A percentile compares a stretch with the other conserved stretches of the same genome.
phyloP scores from a whole-genome alignment of 30 jellyfish, hydroid and myxozoan genomes.

The Rhopilema esculentum region DNA sequence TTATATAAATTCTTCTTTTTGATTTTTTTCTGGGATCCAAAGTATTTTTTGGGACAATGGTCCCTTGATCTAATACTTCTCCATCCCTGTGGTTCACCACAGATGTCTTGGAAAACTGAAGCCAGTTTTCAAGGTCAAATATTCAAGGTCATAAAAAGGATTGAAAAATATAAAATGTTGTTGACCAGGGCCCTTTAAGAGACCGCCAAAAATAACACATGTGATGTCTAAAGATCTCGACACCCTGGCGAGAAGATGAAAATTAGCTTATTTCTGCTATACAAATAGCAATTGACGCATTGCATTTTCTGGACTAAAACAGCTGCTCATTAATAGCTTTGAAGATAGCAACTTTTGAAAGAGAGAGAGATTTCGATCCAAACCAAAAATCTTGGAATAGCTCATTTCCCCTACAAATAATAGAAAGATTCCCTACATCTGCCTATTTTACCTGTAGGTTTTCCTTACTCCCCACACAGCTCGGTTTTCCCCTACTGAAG shows the following conservation, averaged over 20 bases:
- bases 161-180: too few relatives aligned
- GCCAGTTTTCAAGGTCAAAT: too few relatives aligned
- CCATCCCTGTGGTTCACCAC: too few relatives aligned
- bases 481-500: slow-evolving; percentile 25
- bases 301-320: background rate
- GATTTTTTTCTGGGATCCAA: too few relatives aligned
- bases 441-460: slow-evolving; percentile 37
- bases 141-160: too few relatives aligned
- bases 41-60: too few relatives aligned
- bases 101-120: too few relatives aligned
- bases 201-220: background rate
- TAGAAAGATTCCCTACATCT: background rate
- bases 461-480: slow-evolving; percentile 36
- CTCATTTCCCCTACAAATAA: background rate
- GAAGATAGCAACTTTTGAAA: background rate
- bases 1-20: too few relatives aligned
- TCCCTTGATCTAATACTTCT: too few relatives aligned
- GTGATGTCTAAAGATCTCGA: background rate
- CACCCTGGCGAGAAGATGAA: background rate
- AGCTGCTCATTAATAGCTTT: background rate
- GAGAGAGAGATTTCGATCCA: background rate
- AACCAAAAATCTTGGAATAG: background rate
- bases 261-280: background rate
- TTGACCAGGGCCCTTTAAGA: too few relatives aligned
- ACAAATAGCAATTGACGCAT: background rate